Percentiles rank a stretch among this genome's conserved stretches.
Evolutionary conservation across 2,113 vertebrate species (phyloP).

Genomic region (Galemys pyrenaicus): DNA sequence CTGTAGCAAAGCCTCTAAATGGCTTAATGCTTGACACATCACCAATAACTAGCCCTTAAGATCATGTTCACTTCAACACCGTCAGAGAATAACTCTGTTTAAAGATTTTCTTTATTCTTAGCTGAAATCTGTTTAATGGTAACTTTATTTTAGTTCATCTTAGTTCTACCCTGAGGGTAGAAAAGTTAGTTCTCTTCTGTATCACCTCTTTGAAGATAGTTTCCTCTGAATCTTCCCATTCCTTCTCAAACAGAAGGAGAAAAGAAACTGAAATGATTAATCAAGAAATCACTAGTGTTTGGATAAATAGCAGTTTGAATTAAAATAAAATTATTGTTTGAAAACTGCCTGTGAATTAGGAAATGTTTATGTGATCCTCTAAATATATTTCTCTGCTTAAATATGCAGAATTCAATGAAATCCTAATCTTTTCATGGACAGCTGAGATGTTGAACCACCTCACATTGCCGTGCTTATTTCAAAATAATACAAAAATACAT

Average conservation of each 20-base stretch:
- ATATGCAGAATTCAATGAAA: constrained; percentile 24
- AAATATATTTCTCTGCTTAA: background rate
- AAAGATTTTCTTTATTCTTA: constrained; percentile 33
- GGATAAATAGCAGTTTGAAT: constrained; percentile 8
- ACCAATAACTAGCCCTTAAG: background rate
- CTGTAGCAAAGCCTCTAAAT: background rate
- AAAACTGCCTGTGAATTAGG: constrained; percentile 26
- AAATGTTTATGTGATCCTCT: background rate
- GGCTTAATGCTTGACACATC: background rate
- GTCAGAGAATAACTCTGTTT: background rate
- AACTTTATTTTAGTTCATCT: background rate
- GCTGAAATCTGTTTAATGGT: background rate
- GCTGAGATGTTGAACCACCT: background rate
- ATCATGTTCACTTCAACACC: background rate
- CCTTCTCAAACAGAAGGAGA: background rate
- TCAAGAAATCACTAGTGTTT: background rate
- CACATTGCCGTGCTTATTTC: background rate
- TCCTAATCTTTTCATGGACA: background rate
- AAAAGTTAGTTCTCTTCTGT: background rate
- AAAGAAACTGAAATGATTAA: constrained; percentile 2
- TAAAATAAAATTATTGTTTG: constrained; percentile 40
- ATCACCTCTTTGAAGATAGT: background rate
- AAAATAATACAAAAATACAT: background rate
- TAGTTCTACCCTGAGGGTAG: background rate
- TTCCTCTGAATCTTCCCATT: background rate